Conservation (phyloP, 2,797 vertebrate species). For the Galaxias olidus region DNA sequence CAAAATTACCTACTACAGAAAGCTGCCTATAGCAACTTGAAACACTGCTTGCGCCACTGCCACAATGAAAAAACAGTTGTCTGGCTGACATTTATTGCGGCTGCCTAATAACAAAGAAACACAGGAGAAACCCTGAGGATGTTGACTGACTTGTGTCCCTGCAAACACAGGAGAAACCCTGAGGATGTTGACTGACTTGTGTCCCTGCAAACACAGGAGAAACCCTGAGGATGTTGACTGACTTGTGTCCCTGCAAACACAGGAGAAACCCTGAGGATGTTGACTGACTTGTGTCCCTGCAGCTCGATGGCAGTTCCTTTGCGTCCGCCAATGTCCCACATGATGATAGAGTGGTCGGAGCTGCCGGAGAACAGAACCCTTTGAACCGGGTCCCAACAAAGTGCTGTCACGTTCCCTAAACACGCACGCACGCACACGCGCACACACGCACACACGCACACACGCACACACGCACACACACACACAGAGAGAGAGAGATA, state of each 20-base stretch:
- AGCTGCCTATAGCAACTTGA: too few relatives aligned
- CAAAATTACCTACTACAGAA: too few relatives aligned
- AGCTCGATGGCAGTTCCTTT: slow-evolving; percentile 98
- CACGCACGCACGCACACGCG: slow-evolving; percentile 20
- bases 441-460: slow-evolving; percentile 3
- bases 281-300: slow-evolving; percentile 93
- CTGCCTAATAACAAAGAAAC: too few relatives aligned
- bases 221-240: too few relatives aligned
- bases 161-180: too few relatives aligned
- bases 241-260: too few relatives aligned
- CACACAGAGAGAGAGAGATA: not conserved
- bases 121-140: too few relatives aligned
- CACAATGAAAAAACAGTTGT: too few relatives aligned
- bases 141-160: slow-evolving; percentile 91
- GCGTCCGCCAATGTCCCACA: slow-evolving; percentile 99
- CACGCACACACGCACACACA: slow-evolving; percentile 17
- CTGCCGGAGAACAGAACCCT: slow-evolving; percentile 94
- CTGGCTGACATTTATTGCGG: too few relatives aligned
- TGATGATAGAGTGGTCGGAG: slow-evolving; percentile 97
- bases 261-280: not conserved
- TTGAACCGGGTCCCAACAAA: slow-evolving; percentile 95
- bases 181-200: slow-evolving; percentile 87
- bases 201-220: slow-evolving; percentile 81
- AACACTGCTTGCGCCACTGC: too few relatives aligned
- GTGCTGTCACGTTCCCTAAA: slow-evolving; percentile 90